These are phyloP conservation scores for Polylopha cassiicola DNA, from an alignment of 2,888 invertebrate genomes.

Conservation along the genomic window DNA sequence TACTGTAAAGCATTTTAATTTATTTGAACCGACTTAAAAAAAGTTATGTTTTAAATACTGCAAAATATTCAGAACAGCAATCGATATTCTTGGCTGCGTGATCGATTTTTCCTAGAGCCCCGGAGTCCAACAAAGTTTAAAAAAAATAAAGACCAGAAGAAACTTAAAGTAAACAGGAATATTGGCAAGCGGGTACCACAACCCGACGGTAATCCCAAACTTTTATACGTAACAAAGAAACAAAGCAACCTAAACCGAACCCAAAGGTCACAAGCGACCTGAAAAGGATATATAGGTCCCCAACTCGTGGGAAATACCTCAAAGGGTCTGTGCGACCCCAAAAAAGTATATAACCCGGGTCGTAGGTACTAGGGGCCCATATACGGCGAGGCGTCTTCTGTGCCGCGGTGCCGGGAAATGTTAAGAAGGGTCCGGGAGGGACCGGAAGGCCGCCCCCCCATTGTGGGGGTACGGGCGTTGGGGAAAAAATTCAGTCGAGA, in stretches of 20 bases:
- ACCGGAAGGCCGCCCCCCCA: conserved; percentile 58
- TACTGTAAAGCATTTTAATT: no score
- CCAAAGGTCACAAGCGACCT: conserved; percentile 60
- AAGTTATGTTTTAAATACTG: no score
- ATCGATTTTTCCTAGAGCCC: no score
- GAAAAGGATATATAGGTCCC: conserved; percentile 68
- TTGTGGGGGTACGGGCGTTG: conserved; percentile 55
- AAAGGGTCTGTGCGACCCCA: conserved; percentile 71
- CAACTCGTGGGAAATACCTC: conserved; percentile 58
- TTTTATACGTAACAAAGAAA: conserved; percentile 51
- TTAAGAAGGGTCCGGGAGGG: conserved; percentile 73
- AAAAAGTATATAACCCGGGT: conserved; percentile 72
- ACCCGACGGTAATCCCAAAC: conserved; percentile 42
- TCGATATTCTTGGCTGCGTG: no score
- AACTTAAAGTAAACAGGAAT: no score
- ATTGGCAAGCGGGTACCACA: conserved; percentile 29
- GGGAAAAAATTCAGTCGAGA: conserved; percentile 69
- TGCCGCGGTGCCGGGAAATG: conserved; percentile 72
- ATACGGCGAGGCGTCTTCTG: conserved; percentile 66
- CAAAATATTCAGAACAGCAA: no score
- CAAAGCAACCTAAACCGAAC: conserved; percentile 56
- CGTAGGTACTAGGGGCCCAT: conserved; percentile 66
- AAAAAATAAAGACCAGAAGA: no score
- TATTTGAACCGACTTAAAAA: no score
- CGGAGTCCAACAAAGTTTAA: no score